Conservation (phyloP, 1,140 invertebrate species). For the Orussus abietinus region DNA sequence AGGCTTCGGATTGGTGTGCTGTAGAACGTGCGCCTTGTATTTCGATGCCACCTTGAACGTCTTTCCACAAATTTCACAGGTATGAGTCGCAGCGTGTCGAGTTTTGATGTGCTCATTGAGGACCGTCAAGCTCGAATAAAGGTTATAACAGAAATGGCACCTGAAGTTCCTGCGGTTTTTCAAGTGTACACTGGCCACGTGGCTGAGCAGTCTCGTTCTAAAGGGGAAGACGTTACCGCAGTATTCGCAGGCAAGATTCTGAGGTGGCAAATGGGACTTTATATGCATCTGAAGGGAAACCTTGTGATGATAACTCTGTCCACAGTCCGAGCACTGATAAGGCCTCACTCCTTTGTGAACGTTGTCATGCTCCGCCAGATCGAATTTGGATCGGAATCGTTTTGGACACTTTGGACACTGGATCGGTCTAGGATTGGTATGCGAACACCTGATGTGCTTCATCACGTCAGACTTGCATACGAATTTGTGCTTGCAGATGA, state of each 20-base stretch:
- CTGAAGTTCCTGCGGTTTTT: slow-evolving; percentile 49
- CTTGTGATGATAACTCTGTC: slow-evolving; percentile 50
- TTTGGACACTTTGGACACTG: slow-evolving; percentile 51
- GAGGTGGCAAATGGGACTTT: slow-evolving; percentile 48
- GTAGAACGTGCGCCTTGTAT: slow-evolving; percentile 47
- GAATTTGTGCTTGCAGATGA: slow-evolving; percentile 57
- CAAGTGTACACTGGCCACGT: slow-evolving; percentile 49
- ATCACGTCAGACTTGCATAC: slow-evolving; percentile 52
- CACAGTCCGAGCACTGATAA: slow-evolving; percentile 45
- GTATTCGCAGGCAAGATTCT: slow-evolving; percentile 51
- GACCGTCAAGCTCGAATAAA: slow-evolving; percentile 49
- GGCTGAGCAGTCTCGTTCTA: slow-evolving; percentile 46
- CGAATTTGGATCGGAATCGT: slow-evolving; percentile 49
- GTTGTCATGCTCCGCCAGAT: slow-evolving; percentile 49
- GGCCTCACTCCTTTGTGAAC: slow-evolving; percentile 50
- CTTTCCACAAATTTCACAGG: slow-evolving; percentile 46
- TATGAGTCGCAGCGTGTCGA: slow-evolving; percentile 46
- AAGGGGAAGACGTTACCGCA: slow-evolving; percentile 52
- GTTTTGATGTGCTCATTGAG: slow-evolving; percentile 50
- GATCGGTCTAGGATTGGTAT: slow-evolving; percentile 50
- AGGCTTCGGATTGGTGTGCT: slow-evolving; percentile 50
- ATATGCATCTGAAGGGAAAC: slow-evolving; percentile 51
- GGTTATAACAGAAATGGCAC: slow-evolving; percentile 51
- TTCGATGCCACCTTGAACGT: slow-evolving; percentile 49
- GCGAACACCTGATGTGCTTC: slow-evolving; percentile 51